Evolutionary conservation across 92 coral and sea anemone species (phyloP).

Genomic region (Bergia sp.): DNA sequence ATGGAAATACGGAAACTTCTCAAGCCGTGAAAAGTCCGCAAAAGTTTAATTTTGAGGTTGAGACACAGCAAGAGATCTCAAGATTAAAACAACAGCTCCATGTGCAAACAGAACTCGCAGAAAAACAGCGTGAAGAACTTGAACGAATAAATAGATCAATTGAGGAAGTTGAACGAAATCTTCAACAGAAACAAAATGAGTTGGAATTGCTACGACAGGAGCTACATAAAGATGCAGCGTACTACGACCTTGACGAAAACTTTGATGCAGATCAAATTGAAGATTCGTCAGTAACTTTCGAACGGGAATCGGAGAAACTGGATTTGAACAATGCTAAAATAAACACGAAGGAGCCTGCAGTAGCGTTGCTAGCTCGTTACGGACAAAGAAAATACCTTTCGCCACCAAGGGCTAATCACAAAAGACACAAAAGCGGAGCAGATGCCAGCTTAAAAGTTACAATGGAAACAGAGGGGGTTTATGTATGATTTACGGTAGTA

Average conservation of each 20-base stretch:
- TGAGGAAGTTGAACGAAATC: constrained; percentile 50
- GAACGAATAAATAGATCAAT: constrained; percentile 54
- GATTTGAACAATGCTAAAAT: constrained; percentile 14
- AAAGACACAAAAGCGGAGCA: constrained; percentile 17
- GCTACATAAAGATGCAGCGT: constrained; percentile 21
- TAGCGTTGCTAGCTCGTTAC: constrained; percentile 18
- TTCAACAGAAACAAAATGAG: constrained; percentile 49
- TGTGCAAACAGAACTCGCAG: constrained; percentile 66
- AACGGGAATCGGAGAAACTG: not conserved
- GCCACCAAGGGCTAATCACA: constrained; percentile 8
- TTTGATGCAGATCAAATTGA: constrained; percentile 47
- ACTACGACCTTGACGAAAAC: constrained; percentile 72
- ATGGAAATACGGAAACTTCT: not conserved
- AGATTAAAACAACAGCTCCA: constrained; percentile 52
- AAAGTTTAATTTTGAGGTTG: not conserved
- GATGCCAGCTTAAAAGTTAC: not conserved
- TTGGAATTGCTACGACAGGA: constrained; percentile 53
- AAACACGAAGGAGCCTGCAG: constrained; percentile 9
- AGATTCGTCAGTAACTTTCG: constrained; percentile 18
- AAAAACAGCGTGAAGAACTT: constrained; percentile 63
- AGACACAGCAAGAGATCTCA: constrained; percentile 5
- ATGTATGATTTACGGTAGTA: not conserved
- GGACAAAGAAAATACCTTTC: constrained; percentile 40
- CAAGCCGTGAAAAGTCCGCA: constrained; percentile 36
- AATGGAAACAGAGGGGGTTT: constrained; percentile 15